These are phyloP conservation scores for Pterobdella sp. DNA, from an alignment of 2,888 invertebrate species.

Conservation along the genomic window DNA sequence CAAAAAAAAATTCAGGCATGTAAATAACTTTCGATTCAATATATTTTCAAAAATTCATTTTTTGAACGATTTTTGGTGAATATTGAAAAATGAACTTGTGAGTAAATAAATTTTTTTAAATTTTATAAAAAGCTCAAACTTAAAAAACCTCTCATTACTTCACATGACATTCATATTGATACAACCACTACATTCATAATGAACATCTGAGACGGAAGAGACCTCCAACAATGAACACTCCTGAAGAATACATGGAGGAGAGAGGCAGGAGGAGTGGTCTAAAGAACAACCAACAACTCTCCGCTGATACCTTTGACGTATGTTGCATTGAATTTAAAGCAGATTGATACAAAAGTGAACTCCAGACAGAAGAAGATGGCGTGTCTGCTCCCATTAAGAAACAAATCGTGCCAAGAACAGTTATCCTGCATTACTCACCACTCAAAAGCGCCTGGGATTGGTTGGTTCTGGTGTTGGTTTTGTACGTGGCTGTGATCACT, in stretches of 20 bases:
- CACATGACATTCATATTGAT: too few relatives aligned
- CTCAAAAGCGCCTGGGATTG: constrained; percentile 53
- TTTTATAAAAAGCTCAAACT: too few relatives aligned
- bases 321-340: neutral
- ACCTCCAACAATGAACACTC: neutral
- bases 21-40: too few relatives aligned
- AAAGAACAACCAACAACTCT: constrained; percentile 5
- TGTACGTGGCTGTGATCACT: constrained; percentile 52
- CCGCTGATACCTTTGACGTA: constrained; percentile 10
- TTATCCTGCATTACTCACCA: constrained; percentile 51
- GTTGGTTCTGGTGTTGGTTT: constrained; percentile 49
- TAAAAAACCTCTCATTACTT: too few relatives aligned
- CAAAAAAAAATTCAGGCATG: too few relatives aligned
- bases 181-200: too few relatives aligned
- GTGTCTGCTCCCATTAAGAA: neutral
- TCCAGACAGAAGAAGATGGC: neutral
- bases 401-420: constrained; percentile 43
- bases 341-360: neutral
- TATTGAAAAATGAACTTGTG: too few relatives aligned
- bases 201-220: too few relatives aligned
- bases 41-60: too few relatives aligned
- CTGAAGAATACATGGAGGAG: neutral
- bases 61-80: too few relatives aligned
- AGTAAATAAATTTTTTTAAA: too few relatives aligned
- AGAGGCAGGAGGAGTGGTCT: constrained; percentile 19